Conservation (phyloP, 23 tunicate species). For the Oikopleura vanhoeffeni region DNA sequence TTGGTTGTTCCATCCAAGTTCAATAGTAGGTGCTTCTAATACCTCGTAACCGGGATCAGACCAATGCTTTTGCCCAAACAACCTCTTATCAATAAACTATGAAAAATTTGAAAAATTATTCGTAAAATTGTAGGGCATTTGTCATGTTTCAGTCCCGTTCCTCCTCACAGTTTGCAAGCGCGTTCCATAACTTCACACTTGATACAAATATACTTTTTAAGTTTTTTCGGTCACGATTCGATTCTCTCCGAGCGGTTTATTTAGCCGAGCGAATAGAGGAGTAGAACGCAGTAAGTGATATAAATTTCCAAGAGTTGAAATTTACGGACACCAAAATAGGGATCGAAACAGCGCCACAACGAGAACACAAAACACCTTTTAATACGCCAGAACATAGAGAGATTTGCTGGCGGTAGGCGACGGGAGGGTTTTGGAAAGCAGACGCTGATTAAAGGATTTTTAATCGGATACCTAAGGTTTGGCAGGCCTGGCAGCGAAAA, state of each 20-base stretch:
- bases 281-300: background rate
- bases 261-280: constrained; percentile 1
- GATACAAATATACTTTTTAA: background rate
- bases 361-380: no score
- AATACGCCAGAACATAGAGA: no score
- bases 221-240: background rate
- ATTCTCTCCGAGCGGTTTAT: background rate
- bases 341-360: background rate
- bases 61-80: background rate
- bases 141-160: background rate
- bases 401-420: no score
- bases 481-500: no score
- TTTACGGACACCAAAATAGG: background rate
- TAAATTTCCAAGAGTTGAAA: background rate
- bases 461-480: no score
- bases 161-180: constrained; percentile 1
- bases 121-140: background rate
- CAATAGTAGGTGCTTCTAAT: background rate
- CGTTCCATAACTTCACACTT: background rate
- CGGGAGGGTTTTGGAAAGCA: no score
- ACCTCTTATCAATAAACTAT: background rate
- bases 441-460: no score
- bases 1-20: background rate
- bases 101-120: no score
- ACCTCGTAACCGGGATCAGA: background rate